phyloP scores from a whole-genome alignment of 2,113 vertebrate species.

The Siniperca knerii region DNA sequence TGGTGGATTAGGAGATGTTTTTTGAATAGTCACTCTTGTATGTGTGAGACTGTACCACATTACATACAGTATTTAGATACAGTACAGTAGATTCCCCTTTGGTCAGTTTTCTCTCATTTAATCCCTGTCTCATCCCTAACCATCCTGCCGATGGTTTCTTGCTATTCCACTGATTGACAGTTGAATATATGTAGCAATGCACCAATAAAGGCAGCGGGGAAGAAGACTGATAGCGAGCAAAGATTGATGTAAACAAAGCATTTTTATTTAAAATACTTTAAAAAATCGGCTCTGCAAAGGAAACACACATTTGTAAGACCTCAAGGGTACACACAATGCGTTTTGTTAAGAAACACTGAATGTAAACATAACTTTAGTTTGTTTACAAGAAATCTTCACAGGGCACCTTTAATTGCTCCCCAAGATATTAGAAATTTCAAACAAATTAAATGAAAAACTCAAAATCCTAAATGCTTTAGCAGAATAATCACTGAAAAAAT shows the following conservation, averaged over 20 bases:
- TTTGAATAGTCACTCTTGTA: constrained; percentile 4
- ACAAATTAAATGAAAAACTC: neutral
- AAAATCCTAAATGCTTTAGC: neutral
- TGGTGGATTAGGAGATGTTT: neutral
- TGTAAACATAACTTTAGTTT: neutral
- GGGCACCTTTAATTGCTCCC: neutral
- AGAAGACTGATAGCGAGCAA: neutral
- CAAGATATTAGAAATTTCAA: neutral
- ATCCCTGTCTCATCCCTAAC: neutral
- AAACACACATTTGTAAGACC: neutral
- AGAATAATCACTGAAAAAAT: neutral
- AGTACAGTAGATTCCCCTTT: neutral
- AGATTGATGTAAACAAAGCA: neutral
- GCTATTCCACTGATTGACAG: neutral
- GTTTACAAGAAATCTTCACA: no score
- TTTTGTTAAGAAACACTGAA: neutral
- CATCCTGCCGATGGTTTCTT: neutral
- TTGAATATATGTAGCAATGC: neutral
- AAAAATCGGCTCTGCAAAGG: neutral
- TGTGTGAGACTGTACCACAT: neutral
- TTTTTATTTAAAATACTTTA: neutral
- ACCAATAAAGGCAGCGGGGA: neutral
- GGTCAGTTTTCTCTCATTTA: neutral
- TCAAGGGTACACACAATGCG: neutral
- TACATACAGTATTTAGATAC: neutral